Evolutionary conservation across 2,888 invertebrate species (phyloP), one percentile per base, ranked within the genome.

Genomic region (Caenorhabditis imperialis): DNA sequence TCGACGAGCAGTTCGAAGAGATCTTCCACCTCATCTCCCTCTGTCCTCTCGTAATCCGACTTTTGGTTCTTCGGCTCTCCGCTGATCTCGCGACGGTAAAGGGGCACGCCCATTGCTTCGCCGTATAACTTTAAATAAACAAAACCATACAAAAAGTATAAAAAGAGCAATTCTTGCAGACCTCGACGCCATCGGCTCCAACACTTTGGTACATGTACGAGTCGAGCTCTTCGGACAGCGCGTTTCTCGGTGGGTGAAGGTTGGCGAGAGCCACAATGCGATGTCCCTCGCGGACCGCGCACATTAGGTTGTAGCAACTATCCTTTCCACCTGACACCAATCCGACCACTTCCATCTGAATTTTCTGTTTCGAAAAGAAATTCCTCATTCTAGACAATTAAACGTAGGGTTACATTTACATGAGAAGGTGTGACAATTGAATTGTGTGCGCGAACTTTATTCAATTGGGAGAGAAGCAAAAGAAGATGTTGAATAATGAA

Each of bases 201-300:
- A 99, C 98, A 54, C 96, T 96, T 91, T 99, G 99, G 89, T 97
- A 99, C 99, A 99, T 99, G 89, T 94, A 98, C 88, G 96, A 96
- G 89, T 97, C 96, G 86, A 95, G 89, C 89, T 96, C 96, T 1
- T 72, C 70, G 1, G 42, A 35, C 91, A 93, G 93, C 93, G 89
- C 40, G 92, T 92, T 89, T 91, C 91, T 76, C 18, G 89, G 78
- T 20, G 96, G 98, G 90, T 93, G 92, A 85, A 99, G 92, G 91
- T 99, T 98, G 82, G 96, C 98, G 88, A 99, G 91, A 38, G 96
- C 98, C 62, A 97, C 94, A 85, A 99, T 93, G 85, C 93, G 92
- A 90, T 99, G 98, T 55, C 97, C 97, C 88, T 95, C 94, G 83
- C 93, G 93, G 3, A 94, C 81, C 1, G 80, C 79, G 35, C 78